These are phyloP conservation scores for Phrynocephalus vlangalii DNA, from an alignment of 2,797 vertebrate genomes.

Conservation along the genomic window DNA sequence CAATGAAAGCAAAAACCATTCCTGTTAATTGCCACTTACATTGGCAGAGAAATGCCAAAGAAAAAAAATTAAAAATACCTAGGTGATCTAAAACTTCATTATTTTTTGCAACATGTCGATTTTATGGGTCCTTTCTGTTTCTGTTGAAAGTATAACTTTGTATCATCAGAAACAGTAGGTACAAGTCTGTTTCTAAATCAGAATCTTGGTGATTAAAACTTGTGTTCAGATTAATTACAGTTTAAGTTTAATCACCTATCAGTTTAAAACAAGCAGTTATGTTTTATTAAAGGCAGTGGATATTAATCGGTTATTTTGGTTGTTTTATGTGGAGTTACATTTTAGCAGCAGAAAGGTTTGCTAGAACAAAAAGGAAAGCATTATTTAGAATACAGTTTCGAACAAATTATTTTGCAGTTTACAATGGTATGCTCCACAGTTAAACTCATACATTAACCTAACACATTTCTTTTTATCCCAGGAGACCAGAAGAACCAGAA, in stretches of 20 bases:
- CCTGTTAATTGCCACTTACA: background rate
- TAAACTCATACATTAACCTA: background rate
- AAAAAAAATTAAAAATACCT: background rate
- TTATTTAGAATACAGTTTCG: background rate
- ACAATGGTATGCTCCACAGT: background rate
- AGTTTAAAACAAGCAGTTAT: background rate
- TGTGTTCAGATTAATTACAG: background rate
- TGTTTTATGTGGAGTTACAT: background rate
- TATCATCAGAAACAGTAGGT: background rate
- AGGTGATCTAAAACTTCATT: background rate
- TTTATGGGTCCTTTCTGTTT: background rate
- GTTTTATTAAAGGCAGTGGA: conserved; percentile 3
- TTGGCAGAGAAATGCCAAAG: background rate
- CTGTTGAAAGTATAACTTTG: background rate
- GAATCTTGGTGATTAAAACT: background rate
- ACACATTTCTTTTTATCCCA: conserved; percentile 11
- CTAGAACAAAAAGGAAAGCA: background rate
- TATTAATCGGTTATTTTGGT: background rate
- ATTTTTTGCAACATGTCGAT: background rate
- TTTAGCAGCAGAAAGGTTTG: background rate
- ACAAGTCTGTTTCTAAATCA: background rate
- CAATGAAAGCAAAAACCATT: background rate
- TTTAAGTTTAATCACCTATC: background rate
- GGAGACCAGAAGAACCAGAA: background rate
- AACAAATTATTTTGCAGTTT: background rate